These are phyloP conservation scores for Aurelia coerulea DNA, from an alignment of 30 jellyfish, hydroid and myxozoan species.

Conservation along the genomic window DNA sequence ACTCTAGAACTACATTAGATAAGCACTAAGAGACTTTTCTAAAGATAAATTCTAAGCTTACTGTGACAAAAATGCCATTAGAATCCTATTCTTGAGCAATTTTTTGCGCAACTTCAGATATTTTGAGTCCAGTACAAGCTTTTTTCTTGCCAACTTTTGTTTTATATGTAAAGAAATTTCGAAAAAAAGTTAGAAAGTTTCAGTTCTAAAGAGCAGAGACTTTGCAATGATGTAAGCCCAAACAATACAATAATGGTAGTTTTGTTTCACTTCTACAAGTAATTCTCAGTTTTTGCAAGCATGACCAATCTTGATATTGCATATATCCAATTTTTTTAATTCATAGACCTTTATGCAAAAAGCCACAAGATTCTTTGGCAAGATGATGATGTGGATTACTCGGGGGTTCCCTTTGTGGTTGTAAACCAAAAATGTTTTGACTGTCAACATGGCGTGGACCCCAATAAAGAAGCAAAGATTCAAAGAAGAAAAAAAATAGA, in stretches of 20 bases:
- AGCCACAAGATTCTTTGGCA: slow-evolving; percentile 3
- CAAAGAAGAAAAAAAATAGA: background rate
- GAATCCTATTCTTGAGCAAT: too few species aligned
- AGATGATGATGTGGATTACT: background rate
- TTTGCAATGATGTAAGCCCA: too few species aligned
- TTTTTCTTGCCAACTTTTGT: too few species aligned
- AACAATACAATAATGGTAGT: background rate
- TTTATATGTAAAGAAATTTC: too few species aligned
- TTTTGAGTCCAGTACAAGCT: too few species aligned
- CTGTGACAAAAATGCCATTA: too few species aligned
- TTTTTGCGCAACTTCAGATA: too few species aligned
- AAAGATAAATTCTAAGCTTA: too few species aligned
- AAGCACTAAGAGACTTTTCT: too few species aligned
- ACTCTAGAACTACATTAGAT: too few species aligned
- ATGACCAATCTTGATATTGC: background rate
- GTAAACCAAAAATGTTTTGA: background rate
- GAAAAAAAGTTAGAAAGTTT: too few species aligned
- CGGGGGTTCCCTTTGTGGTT: background rate
- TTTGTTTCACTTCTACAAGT: background rate
- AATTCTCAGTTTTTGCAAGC: background rate
- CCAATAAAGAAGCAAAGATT: background rate
- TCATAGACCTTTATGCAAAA: background rate
- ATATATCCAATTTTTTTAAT: background rate
- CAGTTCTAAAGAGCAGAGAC: background rate
- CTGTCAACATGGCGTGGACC: background rate